phyloP scores from a whole-genome alignment of 2,113 vertebrate genomes.

The Salvelinus fontinalis region DNA sequence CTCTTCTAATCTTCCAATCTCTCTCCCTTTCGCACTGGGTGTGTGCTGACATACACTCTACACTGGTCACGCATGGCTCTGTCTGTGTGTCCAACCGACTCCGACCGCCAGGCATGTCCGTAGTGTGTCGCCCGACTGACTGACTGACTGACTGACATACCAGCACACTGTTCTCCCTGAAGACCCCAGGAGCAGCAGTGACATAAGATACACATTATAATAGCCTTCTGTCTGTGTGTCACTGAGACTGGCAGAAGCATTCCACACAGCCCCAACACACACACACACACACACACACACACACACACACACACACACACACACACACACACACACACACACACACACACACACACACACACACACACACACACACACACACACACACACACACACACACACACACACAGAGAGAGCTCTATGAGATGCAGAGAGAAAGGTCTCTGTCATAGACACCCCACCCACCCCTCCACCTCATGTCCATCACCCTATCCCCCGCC shows the following conservation, averaged over 20 bases:
- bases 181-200: constrained; percentile 57
- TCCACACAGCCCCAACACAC: constrained; percentile 52
- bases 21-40: neutral
- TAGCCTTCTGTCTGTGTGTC: constrained; percentile 43
- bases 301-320: no score
- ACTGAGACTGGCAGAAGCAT: constrained; percentile 62
- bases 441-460: constrained; percentile 67
- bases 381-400: no score
- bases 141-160: constrained; percentile 35
- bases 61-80: constrained; percentile 32
- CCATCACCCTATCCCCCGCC: constrained; percentile 31
- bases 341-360: constrained; percentile 18
- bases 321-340: constrained; percentile 55
- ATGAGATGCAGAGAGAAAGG: constrained; percentile 65
- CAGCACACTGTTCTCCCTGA: constrained; percentile 57
- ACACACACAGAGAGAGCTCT: constrained; percentile 46
- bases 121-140: constrained; percentile 36
- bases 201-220: constrained; percentile 66
- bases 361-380: constrained; percentile 11
- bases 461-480: constrained; percentile 35
- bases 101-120: constrained; percentile 57
- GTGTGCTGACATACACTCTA: neutral
- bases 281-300: no score
- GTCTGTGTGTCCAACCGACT: constrained; percentile 23
- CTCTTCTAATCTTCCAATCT: neutral